A percentile compares a stretch with the other conserved stretches of the same genome.
Evolutionary conservation across 1,140 invertebrate genomes (phyloP).

Genomic region (Tetramorium simillimum): DNA sequence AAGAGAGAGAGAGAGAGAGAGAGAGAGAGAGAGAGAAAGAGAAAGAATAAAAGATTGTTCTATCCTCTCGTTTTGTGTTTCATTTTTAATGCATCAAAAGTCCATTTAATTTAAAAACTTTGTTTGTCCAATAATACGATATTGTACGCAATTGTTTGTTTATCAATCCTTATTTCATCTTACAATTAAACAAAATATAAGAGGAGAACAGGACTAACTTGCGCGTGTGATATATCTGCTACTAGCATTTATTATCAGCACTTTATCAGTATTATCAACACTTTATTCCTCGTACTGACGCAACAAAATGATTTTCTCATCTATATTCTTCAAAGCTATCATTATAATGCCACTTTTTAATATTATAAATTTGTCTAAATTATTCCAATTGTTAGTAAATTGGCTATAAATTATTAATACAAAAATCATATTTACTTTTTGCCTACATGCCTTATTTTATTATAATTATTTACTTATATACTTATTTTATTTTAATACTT

Average conservation of each 20-base stretch:
- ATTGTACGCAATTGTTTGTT: not conserved
- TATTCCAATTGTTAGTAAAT: not conserved
- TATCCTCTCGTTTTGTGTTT: not conserved
- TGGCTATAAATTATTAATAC: not conserved
- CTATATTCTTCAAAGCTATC: not conserved
- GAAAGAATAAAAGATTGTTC: no score
- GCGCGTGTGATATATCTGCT: not conserved
- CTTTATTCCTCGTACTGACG: slow-evolving; percentile 23
- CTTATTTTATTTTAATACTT: not conserved
- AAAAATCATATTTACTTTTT: not conserved
- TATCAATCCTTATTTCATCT: not conserved
- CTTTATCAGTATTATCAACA: slow-evolving; percentile 31
- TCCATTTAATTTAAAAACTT: not conserved
- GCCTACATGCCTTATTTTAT: not conserved
- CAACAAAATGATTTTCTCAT: not conserved
- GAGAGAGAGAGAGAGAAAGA: not conserved
- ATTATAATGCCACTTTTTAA: not conserved
- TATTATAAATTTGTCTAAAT: not conserved
- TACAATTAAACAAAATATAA: not conserved
- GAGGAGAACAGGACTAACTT: not conserved
- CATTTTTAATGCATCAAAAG: not conserved
- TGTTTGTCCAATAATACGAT: not conserved
- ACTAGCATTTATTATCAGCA: slow-evolving; percentile 32
- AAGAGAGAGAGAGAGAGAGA: not conserved
- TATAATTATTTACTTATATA: not conserved